Evolutionary conservation across 2,797 vertebrate genomes (phyloP).

Genomic region (Sebastes trivittatus): DNA sequence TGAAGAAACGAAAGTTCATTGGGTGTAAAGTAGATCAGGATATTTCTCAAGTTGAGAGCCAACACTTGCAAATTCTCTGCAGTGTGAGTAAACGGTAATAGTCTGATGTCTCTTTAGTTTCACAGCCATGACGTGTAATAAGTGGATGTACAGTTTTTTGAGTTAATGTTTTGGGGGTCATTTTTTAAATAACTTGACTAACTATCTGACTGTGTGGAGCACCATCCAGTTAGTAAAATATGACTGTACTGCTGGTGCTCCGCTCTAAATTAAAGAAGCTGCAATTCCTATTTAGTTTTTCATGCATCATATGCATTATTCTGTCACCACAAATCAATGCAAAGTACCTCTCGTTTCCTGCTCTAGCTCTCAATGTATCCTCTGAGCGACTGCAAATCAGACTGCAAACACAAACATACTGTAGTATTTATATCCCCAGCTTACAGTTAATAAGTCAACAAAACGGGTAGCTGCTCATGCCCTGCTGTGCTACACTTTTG

Average conservation of each 20-base stretch:
- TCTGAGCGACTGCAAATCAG: constrained; percentile 19
- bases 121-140: neutral
- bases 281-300: neutral
- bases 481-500: constrained; percentile 14
- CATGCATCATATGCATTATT: constrained; percentile 10
- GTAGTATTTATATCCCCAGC: constrained; percentile 38
- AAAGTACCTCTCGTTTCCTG: constrained; percentile 18
- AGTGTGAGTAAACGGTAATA: neutral
- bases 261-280: neutral
- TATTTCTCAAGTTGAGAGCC: constrained; percentile 30
- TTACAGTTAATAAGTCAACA: constrained; percentile 38
- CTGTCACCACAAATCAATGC: constrained; percentile 25
- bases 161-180: neutral
- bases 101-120: neutral
- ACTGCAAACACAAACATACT: constrained; percentile 31
- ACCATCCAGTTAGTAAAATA: neutral
- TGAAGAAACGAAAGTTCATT: constrained; percentile 12
- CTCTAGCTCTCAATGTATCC: constrained; percentile 8
- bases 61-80: constrained; percentile 2
- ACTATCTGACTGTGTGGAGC: neutral
- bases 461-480: constrained; percentile 4
- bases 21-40: constrained; percentile 38
- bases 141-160: neutral
- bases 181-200: neutral
- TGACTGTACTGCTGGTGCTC: neutral